Base-by-base conservation (phyloP, 2,113 vertebrate species). In the Raphicerus campestris region DNA sequence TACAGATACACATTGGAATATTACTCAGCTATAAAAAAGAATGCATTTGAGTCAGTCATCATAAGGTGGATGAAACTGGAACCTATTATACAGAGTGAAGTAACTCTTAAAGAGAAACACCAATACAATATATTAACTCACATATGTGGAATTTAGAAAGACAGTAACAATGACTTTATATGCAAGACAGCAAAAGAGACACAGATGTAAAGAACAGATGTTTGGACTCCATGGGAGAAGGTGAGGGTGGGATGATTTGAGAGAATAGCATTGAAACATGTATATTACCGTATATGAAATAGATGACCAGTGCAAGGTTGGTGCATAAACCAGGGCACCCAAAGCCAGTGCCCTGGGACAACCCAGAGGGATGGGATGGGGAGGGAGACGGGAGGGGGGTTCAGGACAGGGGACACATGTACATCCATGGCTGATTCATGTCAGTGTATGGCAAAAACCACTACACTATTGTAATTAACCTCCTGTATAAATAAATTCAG, bases 401-500 rank as follows among this genome's bases (percentile, higher is more conserved):
- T 66, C 17, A 10, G 63, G 63, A 20, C 0, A 0, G n/a, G 66
- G 9, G 19, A 70, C n/a, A 70, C 19, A 0, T 35, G 66, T 35
- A 70, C 1, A 35, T 11, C 63, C n/a, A 10, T 70, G n/a, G n/a
- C 66, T 70, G 66, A 70, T 10, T 66, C 63, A 70, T 20, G n/a
- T 35, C n/a, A 70, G 6, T 20, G 63, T 20, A 35, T 35, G n/a
- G 63, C 63, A 70, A 70, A 70, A 70, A 10, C 63, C 1, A 20
- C 9, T n/a, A 10, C n/a, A 70, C 19, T 70, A 35, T 35, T 70
- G 63, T 70, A 70, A 20, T 22, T 66, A 66, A 19, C 63, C 63
- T 66, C 32, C 63, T 2, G n/a, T 66, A 35, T 20, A 66, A 66
- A 66, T n/a, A 66, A 20, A 35, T 66, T 66, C 26, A 60, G 26